Evolutionary conservation across 2,888 invertebrate species (phyloP).

Genomic region (Ennomos quercinarius): DNA sequence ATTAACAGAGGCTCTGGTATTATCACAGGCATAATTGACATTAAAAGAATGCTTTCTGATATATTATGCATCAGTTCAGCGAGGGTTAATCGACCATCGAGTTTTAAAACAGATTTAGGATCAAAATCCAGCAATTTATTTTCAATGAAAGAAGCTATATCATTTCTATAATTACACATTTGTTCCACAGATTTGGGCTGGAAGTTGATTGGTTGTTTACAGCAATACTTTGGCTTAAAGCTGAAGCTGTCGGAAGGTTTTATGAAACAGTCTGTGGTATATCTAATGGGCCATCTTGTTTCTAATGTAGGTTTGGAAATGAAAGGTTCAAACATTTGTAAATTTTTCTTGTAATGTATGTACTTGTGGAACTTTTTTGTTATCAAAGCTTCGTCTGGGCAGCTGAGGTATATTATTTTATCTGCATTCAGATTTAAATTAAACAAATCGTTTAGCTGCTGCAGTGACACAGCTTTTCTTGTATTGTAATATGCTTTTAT

Average conservation of each 20-base stretch:
- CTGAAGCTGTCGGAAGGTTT: conserved; percentile 51
- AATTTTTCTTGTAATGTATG: conserved; percentile 59
- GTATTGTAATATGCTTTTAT: conserved; percentile 53
- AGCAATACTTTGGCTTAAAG: conserved; percentile 74
- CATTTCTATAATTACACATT: conserved; percentile 78
- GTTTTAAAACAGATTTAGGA: conserved; percentile 82
- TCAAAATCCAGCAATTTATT: conserved; percentile 80
- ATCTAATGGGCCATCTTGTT: conserved; percentile 67
- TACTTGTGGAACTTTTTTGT: conserved; percentile 65
- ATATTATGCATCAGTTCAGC: conserved; percentile 80
- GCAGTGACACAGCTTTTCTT: conserved; percentile 55
- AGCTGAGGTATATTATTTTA: conserved; percentile 84
- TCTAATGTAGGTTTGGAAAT: conserved; percentile 46
- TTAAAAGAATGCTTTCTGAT: conserved; percentile 65
- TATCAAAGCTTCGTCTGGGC: conserved; percentile 82
- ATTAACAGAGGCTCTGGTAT: conserved; percentile 72
- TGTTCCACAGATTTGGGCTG: conserved; percentile 71
- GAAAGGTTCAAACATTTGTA: conserved; percentile 52
- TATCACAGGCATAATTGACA: conserved; percentile 63
- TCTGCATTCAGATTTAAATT: conserved; percentile 68
- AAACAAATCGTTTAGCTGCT: conserved; percentile 66
- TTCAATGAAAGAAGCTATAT: conserved; percentile 76
- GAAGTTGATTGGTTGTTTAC: conserved; percentile 77
- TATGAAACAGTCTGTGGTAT: conserved; percentile 55
- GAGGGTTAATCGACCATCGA: conserved; percentile 83